phyloP scores from a whole-genome alignment of 2,797 vertebrate genomes.

The Todus mexicanus region DNA sequence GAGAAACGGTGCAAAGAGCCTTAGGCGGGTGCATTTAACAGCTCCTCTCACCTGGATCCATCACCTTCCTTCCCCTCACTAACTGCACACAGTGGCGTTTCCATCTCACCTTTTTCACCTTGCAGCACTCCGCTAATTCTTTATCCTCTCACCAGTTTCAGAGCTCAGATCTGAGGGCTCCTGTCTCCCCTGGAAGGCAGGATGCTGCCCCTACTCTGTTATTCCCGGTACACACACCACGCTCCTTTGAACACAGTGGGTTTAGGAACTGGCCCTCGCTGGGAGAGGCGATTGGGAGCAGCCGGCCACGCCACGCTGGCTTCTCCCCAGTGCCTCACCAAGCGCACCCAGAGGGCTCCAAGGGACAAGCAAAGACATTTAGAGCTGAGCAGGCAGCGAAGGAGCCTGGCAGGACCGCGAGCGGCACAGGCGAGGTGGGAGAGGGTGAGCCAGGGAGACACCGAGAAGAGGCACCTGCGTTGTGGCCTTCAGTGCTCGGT shows the following conservation, averaged over 20 bases:
- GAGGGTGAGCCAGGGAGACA: not conserved
- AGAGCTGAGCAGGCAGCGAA: not conserved
- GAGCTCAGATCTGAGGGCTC: not conserved
- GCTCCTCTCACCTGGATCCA: not conserved
- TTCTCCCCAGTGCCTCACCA: not conserved
- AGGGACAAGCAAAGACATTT: not conserved
- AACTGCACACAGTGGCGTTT: not conserved
- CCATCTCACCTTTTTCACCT: not conserved
- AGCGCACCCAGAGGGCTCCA: not conserved
- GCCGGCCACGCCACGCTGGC: not conserved
- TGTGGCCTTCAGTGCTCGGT: not conserved
- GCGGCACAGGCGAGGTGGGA: not conserved
- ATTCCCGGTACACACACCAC: rapidly evolving
- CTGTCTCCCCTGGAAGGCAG: not conserved
- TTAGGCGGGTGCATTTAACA: not conserved
- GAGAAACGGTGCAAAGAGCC: not conserved
- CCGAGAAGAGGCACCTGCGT: not conserved
- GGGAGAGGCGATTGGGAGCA: not conserved
- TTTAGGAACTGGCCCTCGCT: not conserved
- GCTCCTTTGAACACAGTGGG: not conserved
- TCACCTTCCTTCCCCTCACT: not conserved
- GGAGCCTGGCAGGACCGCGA: not conserved
- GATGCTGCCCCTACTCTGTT: not conserved
- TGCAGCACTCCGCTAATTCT: not conserved
- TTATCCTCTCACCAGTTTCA: not conserved